Evolutionary conservation across 2,797 vertebrate genomes (phyloP).

Genomic region (Merluccius polli): DNA sequence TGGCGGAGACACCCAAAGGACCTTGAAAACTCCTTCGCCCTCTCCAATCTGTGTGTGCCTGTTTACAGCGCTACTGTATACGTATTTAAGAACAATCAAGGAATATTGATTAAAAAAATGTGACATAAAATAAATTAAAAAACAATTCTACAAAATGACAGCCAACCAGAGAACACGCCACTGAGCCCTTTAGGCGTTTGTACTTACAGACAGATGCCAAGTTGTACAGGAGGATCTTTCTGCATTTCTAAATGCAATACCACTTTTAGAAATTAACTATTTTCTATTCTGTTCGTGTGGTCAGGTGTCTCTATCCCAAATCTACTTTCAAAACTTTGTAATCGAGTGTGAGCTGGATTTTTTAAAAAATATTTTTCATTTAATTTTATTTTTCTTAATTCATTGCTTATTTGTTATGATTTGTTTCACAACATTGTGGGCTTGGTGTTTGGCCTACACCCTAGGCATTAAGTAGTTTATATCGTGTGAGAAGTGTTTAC

Average conservation of each 20-base stretch:
- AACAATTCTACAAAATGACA: constrained; percentile 22
- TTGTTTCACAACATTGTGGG: constrained; percentile 57
- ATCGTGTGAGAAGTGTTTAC: constrained; percentile 99
- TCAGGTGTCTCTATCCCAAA: constrained; percentile 82
- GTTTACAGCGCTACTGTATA: constrained; percentile 95
- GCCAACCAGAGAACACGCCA: constrained; percentile 65
- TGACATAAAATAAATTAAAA: neutral
- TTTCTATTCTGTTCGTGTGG: constrained; percentile 97
- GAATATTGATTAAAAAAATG: constrained; percentile 17
- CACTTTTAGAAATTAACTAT: constrained; percentile 95
- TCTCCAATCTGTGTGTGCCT: constrained; percentile 95
- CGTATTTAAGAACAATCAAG: constrained; percentile 66
- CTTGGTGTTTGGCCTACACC: constrained; percentile 68
- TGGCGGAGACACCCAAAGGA: constrained; percentile 20
- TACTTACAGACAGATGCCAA: constrained; percentile 88
- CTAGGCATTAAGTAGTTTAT: constrained; percentile 98
- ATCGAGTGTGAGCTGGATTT: constrained; percentile 83
- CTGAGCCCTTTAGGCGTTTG: constrained; percentile 95
- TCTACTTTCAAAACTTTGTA: constrained; percentile 85
- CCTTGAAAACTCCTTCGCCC: constrained; percentile 62
- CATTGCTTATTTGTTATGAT: constrained; percentile 12
- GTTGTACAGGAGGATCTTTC: constrained; percentile 87
- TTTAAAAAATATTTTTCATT: constrained; percentile 17
- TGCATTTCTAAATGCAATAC: constrained; percentile 96
- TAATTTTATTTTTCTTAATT: constrained; percentile 18